Conservation (phyloP, 2,888 invertebrate species). For the Nomada ruficornis region DNA sequence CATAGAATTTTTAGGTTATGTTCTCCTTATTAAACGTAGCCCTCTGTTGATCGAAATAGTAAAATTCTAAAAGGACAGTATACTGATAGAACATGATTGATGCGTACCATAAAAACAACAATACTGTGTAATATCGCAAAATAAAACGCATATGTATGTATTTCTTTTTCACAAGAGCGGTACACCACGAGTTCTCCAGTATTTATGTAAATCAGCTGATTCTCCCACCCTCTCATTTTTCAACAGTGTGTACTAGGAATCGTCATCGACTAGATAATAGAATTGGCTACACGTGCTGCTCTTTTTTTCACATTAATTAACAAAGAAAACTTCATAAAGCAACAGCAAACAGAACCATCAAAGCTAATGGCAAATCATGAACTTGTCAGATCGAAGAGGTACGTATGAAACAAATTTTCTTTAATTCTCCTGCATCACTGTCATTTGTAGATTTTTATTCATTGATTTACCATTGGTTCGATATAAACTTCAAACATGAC, state of each 20-base stretch:
- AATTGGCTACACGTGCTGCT: slow-evolving; percentile 50
- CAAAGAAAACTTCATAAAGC: slow-evolving; percentile 47
- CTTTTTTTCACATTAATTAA: slow-evolving; percentile 60
- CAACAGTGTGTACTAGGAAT: slow-evolving; percentile 38
- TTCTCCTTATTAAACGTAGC: neutral
- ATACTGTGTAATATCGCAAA: neutral
- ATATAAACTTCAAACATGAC: neutral
- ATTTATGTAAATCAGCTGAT: slow-evolving; percentile 67
- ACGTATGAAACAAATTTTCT: slow-evolving; percentile 21
- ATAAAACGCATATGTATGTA: slow-evolving; percentile 4
- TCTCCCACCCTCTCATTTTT: slow-evolving; percentile 54
- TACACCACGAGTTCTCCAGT: slow-evolving; percentile 31
- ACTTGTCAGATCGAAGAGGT: slow-evolving; percentile 74
- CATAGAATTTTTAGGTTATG: slow-evolving; percentile 21
- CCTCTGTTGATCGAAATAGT: neutral
- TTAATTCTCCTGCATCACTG: slow-evolving; percentile 1
- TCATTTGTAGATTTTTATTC: slow-evolving; percentile 7
- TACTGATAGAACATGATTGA: neutral
- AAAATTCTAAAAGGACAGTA: neutral
- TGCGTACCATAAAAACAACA: neutral
- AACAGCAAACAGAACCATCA: slow-evolving; percentile 9
- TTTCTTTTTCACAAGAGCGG: slow-evolving; percentile 3
- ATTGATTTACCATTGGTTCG: neutral
- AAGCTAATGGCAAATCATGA: slow-evolving; percentile 78
- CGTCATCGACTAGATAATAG: slow-evolving; percentile 65